Base-by-base conservation (phyloP, 2,113 vertebrate species). In the Rhabdomys dilectus region DNA sequence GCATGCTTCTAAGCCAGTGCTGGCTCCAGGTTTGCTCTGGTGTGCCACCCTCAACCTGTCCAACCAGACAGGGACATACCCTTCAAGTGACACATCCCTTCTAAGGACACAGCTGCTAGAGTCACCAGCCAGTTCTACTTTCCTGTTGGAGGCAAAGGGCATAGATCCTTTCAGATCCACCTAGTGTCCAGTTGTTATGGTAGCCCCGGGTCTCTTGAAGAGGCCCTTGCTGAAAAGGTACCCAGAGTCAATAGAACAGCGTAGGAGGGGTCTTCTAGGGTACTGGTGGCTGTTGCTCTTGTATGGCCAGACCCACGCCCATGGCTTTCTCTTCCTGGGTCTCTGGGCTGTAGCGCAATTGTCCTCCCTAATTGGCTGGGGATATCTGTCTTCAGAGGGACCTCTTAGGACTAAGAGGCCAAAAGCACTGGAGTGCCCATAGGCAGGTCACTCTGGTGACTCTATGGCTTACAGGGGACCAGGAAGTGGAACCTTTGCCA, bases 21-120 rank as follows among this genome's bases (percentile, higher is more conserved):
- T 24, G 11, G 21, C 56, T 39, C 26, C 75, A 70, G 81, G 36
- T 36, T 19, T 36, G 66, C 39, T 70, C 58, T 66, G 53, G 68
- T 93, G 64, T 91, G 82, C 62, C 87, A 60, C 87, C 56, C n/a
- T 34, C 58, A 84, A 91, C 95, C 86, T 39, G 93, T 76, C 39
- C 82, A 42, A 39, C 78, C 42, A 39, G 93, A 48, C n/a, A 60
- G 89, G 95, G 73, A 78, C 64, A 10, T 3, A 13, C 56, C 53
- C 73, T 29, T 72, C 39, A 4, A 6, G 8, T 2, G 48, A 21
- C 66, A 70, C 5, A 3, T 1, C 75, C 60, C 0, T 34, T 76
- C 42, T 12, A 48, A 48, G 42, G 56, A 29, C 56, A 51, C 36
- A n/a, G 78, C 10, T 5, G 51, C 88, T 45, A 66, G 29, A 45